Evolutionary conservation across 2,113 vertebrate genomes (phyloP).

Genomic region (Apodemus sylvaticus): DNA sequence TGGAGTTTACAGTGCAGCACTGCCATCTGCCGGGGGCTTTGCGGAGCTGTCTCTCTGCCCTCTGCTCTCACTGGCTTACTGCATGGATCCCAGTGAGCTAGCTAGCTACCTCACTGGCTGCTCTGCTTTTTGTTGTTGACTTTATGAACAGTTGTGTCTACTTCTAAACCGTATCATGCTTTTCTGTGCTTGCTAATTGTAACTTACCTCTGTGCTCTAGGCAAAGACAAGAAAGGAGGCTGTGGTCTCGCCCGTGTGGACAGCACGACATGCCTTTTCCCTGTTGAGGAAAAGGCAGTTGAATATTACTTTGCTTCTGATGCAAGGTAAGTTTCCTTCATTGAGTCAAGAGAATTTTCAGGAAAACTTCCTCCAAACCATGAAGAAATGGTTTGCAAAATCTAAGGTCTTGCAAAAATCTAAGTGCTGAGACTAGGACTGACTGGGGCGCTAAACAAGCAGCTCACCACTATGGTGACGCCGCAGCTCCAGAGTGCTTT

Average conservation of each 20-base stretch:
- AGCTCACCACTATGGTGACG: not conserved
- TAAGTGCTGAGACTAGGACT: not conserved
- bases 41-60: slow-evolving; percentile 55
- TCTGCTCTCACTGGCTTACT: slow-evolving; percentile 55
- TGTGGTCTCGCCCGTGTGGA: slow-evolving; percentile 92
- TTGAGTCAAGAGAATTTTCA: slow-evolving; percentile 48
- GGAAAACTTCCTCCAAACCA: slow-evolving; percentile 19
- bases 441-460: not conserved
- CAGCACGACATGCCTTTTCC: slow-evolving; percentile 97
- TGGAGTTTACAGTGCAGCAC: slow-evolving; percentile 6
- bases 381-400: no score
- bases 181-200: not conserved
- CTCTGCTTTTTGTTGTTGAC: slow-evolving; percentile 63
- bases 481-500: not conserved
- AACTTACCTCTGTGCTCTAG: slow-evolving; percentile 72
- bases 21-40: not conserved
- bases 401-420: slow-evolving; percentile 29
- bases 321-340: slow-evolving; percentile 89
- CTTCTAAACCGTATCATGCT: not conserved
- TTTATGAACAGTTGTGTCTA: not conserved
- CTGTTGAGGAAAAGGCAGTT: slow-evolving; percentile 96
- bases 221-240: slow-evolving; percentile 94
- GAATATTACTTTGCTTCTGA: slow-evolving; percentile 99
- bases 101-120: slow-evolving; percentile 71
- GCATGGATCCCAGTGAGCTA: slow-evolving; percentile 69